Conservation (phyloP, 2,888 invertebrate species). For the Lysandra coridon region DNA sequence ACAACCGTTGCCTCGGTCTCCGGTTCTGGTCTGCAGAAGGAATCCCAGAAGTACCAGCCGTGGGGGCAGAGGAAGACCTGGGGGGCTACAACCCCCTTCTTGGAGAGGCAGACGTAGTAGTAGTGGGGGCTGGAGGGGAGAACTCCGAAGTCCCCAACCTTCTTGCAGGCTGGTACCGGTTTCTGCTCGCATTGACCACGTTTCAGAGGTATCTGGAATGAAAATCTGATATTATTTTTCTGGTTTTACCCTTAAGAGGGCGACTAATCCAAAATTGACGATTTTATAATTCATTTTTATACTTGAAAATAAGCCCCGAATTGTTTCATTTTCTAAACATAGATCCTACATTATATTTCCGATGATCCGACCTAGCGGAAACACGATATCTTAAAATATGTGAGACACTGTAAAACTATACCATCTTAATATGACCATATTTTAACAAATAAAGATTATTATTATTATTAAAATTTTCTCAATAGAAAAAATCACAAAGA, state of each 20-base stretch:
- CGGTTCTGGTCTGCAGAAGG: constrained; percentile 61
- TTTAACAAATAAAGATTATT: too few relatives aligned
- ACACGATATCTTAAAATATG: too few relatives aligned
- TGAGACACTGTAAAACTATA: too few relatives aligned
- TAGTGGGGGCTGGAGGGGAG: constrained; percentile 60
- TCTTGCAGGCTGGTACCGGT: constrained; percentile 59
- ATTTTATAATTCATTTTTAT: too few relatives aligned
- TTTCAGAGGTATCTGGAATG: constrained; percentile 57
- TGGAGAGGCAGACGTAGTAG: constrained; percentile 67
- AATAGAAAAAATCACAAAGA: too few relatives aligned
- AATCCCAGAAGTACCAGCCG: constrained; percentile 67
- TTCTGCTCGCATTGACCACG: constrained; percentile 62
- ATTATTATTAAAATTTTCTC: too few relatives aligned
- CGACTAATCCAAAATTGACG: too few relatives aligned
- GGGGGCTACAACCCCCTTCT: constrained; percentile 53
- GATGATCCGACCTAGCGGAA: too few relatives aligned
- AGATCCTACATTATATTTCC: too few relatives aligned
- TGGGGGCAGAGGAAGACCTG: constrained; percentile 73
- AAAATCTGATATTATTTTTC: not conserved
- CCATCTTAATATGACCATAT: too few relatives aligned
- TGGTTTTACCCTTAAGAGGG: not conserved
- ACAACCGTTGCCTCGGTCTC: constrained; percentile 38
- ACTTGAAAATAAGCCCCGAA: too few relatives aligned
- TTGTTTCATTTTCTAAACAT: too few relatives aligned
- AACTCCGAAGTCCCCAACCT: constrained; percentile 59